Evolutionary conservation across 53 echinoderm and acorn worm species (phyloP), one percentile per base, ranked within the genome.

Genomic region (Stichopus horrens): DNA sequence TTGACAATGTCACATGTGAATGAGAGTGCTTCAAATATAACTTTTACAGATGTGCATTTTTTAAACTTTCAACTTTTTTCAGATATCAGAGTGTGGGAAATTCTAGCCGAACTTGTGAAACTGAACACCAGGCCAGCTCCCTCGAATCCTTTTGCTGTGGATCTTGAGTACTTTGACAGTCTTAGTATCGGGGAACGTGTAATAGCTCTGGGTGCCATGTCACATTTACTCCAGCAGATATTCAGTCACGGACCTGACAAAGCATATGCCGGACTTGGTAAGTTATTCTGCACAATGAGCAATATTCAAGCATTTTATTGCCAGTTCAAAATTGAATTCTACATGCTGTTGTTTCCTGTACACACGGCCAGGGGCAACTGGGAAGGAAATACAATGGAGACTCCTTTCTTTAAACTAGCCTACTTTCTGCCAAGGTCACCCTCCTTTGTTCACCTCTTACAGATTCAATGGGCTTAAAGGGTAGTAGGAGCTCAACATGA

Each of bases 21-120:
- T 73, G 76, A 14, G 5, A 65, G 66, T 37, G 37, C 37, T 37
- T 37, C 53, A 83, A 55, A 65, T 9, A 20, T 5, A 58, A 58
- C 5, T 89, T 1, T 14, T 14, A 67, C n/a, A 0, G 68, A 14
- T 1, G 1, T 67, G 13, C 68, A 67, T 14, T 14, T 14, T 14
- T 14, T 67, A n/a, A 67, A 14, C 11, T 67, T 11, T 67, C n/a
- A 23, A 77, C 71, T 22, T 18, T 13, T 5, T 74, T 6, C 81
- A 94, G 96, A 96, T 74, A 89, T 94, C 10, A 86, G 89, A 52
- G 89, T 94, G 8, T 94, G 94, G 94, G 91, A 96, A 76, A 92
- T 96, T 74, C 11, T 96, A 11, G 96, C 92, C 6, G 96, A 96
- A 90, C 66, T 96, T n/a, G 96, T 96, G 18, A 96, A 96, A 82